A percentile compares a stretch with the other conserved stretches of the same genome.
Evolutionary conservation across 2,797 vertebrate genomes (phyloP).

Genomic region (Paramormyrops hopkinsi): DNA sequence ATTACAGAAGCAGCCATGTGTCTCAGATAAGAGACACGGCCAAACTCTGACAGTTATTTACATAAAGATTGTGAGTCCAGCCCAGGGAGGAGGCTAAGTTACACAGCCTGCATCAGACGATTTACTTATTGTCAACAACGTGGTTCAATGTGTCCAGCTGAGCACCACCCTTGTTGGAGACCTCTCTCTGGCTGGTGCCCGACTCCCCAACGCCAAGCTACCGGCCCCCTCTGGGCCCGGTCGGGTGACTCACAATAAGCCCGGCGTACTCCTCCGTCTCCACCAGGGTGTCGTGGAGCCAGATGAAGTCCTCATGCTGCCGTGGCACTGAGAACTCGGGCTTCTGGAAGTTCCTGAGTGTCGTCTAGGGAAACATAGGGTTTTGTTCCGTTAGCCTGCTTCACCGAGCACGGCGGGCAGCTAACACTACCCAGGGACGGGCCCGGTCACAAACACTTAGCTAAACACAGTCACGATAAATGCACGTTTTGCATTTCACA

Average conservation of each 20-base stretch:
- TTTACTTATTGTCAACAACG: not conserved
- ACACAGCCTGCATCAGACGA: not conserved
- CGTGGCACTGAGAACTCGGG: constrained; percentile 87
- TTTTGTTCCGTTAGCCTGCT: not conserved
- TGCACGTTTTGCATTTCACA: not conserved
- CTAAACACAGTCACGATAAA: too few species aligned
- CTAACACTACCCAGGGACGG: not conserved
- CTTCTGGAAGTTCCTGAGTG: constrained; percentile 82
- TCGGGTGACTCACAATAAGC: constrained; percentile 77
- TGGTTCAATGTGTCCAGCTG: not conserved
- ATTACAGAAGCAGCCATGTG: not conserved
- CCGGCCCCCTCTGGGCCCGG: not conserved
- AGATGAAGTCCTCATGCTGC: constrained; percentile 95
- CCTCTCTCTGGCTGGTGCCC: not conserved
- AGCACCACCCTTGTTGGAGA: not conserved
- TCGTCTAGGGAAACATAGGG: constrained; percentile 65
- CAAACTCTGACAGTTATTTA: not conserved
- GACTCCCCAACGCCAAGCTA: not conserved
- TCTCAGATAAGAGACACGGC: not conserved
- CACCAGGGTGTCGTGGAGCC: constrained; percentile 85
- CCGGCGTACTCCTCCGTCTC: constrained; percentile 95
- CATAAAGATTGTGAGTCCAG: not conserved
- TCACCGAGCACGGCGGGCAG: not conserved
- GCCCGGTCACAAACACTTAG: not conserved
- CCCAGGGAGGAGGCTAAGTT: not conserved